These are phyloP conservation scores for Zele albiditarsus DNA, from an alignment of 2,888 invertebrate genomes.

Conservation along the genomic window DNA sequence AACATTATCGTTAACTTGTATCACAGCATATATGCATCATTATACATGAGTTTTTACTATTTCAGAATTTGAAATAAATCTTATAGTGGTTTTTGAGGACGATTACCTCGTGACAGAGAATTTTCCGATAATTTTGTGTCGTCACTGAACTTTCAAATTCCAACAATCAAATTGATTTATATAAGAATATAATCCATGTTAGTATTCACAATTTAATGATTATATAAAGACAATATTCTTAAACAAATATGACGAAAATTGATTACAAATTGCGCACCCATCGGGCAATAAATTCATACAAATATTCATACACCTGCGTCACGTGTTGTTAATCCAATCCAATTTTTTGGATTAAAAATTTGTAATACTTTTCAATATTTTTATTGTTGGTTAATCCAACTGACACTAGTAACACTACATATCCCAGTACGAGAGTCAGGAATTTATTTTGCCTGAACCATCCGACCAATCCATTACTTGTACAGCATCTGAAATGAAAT, in stretches of 20 bases:
- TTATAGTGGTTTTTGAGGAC: slow-evolving; percentile 93
- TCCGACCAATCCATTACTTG: slow-evolving; percentile 60
- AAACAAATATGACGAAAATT: slow-evolving; percentile 14
- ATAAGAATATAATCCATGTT: too few species aligned
- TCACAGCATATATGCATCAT: background rate
- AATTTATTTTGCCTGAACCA: slow-evolving; percentile 80
- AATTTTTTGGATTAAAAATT: slow-evolving; percentile 72
- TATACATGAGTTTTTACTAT: background rate
- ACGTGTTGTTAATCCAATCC: slow-evolving; percentile 60
- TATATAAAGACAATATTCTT: background rate
- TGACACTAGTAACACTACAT: slow-evolving; percentile 78
- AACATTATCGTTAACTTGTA: slow-evolving; percentile 6
- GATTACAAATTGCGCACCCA: background rate
- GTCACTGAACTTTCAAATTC: slow-evolving; percentile 69
- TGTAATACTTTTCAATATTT: slow-evolving; percentile 78
- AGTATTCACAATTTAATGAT: background rate
- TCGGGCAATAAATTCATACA: slow-evolving; percentile 6
- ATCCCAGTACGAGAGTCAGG: slow-evolving; percentile 78
- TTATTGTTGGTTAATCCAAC: slow-evolving; percentile 80
- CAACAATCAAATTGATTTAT: background rate
- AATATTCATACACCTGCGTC: background rate
- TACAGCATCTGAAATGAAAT: slow-evolving; percentile 55
- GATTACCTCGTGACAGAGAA: slow-evolving; percentile 96
- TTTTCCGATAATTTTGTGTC: slow-evolving; percentile 83
- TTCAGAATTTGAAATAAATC: slow-evolving; percentile 94